Evolutionary conservation across 2,797 vertebrate genomes (phyloP).

Genomic region (Hybognathus amarus): DNA sequence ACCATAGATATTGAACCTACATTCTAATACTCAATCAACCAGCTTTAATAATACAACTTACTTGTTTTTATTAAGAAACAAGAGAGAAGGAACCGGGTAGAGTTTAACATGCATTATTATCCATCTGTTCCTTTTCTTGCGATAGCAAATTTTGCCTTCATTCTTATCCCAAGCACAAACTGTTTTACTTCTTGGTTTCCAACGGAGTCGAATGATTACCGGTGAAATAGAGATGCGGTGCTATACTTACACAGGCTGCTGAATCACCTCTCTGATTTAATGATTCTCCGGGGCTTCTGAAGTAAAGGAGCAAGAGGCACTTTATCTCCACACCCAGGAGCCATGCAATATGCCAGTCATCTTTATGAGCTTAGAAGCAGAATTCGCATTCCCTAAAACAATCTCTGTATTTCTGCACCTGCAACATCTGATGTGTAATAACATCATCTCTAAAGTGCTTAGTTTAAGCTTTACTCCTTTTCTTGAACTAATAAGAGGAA

Average conservation of each 20-base stretch:
- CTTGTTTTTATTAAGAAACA: background rate
- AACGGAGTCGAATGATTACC: slow-evolving; percentile 9
- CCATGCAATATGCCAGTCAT: slow-evolving; percentile 41
- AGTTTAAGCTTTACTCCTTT: slow-evolving; percentile 9
- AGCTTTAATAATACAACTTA: background rate
- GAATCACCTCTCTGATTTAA: slow-evolving; percentile 40
- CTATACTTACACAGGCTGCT: slow-evolving; percentile 35
- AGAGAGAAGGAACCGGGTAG: background rate
- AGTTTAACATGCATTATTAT: background rate
- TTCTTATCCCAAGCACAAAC: slow-evolving; percentile 1
- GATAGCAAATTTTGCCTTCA: slow-evolving; percentile 3
- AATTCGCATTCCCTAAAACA: slow-evolving; percentile 30
- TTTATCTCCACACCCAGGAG: slow-evolving; percentile 46
- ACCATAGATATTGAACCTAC: background rate
- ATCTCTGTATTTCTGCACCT: slow-evolving; percentile 34
- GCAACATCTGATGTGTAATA: slow-evolving; percentile 26
- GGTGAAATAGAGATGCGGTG: slow-evolving; percentile 21
- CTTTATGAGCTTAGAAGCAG: slow-evolving; percentile 44
- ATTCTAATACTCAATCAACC: background rate
- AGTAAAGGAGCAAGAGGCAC: slow-evolving; percentile 34
- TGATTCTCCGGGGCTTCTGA: slow-evolving; percentile 21
- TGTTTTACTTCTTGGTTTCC: slow-evolving; percentile 22
- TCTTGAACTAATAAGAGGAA: slow-evolving; percentile 10
- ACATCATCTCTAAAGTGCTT: slow-evolving; percentile 30
- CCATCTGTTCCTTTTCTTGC: background rate